Evolutionary conservation across 2,113 vertebrate species (phyloP).

Genomic region (Tinamus guttatus): DNA sequence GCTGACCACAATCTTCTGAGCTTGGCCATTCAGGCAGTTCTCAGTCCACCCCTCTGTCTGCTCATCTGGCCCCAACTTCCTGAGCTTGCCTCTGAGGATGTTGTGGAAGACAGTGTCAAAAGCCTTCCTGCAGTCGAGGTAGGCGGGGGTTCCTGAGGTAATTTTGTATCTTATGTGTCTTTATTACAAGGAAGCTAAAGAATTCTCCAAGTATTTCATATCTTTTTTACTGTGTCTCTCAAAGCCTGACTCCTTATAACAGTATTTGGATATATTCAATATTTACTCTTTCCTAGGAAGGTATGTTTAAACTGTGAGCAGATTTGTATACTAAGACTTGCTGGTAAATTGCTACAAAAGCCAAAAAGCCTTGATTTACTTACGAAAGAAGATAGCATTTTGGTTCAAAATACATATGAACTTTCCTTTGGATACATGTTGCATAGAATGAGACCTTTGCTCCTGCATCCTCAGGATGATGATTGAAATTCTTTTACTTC

Average conservation of each 20-base stretch:
- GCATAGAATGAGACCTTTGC: background rate
- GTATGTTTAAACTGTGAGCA: background rate
- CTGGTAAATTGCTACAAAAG: background rate
- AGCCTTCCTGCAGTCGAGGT: background rate
- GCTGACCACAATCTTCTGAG: no score
- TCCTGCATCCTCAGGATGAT: background rate
- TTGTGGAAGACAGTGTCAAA: no score
- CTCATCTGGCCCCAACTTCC: no score
- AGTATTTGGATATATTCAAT: background rate
- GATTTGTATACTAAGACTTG: background rate
- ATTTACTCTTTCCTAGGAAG: background rate
- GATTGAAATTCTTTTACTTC: background rate
- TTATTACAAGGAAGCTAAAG: background rate
- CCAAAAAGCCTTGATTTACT: background rate
- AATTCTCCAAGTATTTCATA: background rate
- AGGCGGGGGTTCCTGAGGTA: background rate
- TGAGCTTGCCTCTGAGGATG: no score
- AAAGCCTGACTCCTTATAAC: background rate
- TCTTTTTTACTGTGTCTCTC: background rate
- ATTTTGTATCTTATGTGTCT: background rate
- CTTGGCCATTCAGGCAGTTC: no score
- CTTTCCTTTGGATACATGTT: background rate
- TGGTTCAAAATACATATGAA: background rate
- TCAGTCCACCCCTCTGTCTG: no score
- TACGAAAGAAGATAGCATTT: background rate